Evolutionary conservation across 1,140 invertebrate species (phyloP).

Genomic region (Druon quercuslanigerum): DNA sequence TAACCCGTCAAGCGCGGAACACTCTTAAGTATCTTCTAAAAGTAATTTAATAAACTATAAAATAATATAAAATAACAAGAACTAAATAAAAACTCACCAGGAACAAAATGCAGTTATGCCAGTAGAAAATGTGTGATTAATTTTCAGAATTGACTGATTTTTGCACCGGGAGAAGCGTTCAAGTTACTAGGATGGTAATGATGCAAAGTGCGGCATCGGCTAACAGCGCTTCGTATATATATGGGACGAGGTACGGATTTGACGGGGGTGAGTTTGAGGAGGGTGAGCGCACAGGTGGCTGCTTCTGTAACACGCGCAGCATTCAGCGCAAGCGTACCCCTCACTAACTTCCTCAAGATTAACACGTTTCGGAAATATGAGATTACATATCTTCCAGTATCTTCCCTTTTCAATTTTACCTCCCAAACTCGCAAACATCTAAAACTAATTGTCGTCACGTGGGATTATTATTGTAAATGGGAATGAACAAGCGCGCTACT

Average conservation of each 20-base stretch:
- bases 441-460: too few relatives aligned
- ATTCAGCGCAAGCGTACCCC: conserved; percentile 13
- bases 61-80: not conserved
- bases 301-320: conserved; percentile 31
- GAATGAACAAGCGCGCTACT: too few relatives aligned
- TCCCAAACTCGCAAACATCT: too few relatives aligned
- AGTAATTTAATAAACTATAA: not conserved
- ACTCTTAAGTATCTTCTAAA: not conserved
- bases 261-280: conserved; percentile 39
- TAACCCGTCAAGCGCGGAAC: too few relatives aligned
- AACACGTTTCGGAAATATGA: conserved; percentile 20
- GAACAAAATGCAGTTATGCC: not conserved
- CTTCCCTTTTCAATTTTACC: not conserved
- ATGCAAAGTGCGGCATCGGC: conserved; percentile 56
- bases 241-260: conserved; percentile 43
- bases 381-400: not conserved
- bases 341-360: not conserved
- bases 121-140: conserved; percentile 22
- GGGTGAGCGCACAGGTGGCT: conserved; percentile 52
- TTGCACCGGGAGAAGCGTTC: conserved; percentile 30
- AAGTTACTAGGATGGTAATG: conserved; percentile 50
- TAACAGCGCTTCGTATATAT: conserved; percentile 58
- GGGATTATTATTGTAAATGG: too few relatives aligned
- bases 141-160: conserved; percentile 1
- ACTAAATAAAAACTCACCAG: not conserved